Conservation (phyloP, 2,888 invertebrate genomes). For the Eupsilia transversa region DNA sequence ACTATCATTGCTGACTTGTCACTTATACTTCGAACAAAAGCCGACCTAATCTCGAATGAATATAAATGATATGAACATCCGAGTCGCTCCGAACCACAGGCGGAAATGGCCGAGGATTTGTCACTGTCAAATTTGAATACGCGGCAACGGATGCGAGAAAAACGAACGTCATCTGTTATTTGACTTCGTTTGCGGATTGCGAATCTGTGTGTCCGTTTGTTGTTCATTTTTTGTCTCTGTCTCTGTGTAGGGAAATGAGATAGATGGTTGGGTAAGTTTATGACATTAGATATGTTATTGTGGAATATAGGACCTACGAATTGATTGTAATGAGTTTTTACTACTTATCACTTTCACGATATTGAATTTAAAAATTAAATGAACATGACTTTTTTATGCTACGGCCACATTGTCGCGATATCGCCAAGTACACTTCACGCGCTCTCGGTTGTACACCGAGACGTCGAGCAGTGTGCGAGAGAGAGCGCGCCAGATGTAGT, state of each 20-base stretch:
- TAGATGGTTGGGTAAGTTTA: neutral
- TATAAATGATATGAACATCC: conserved; percentile 88
- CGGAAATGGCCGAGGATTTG: conserved; percentile 88
- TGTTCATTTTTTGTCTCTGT: conserved; percentile 48
- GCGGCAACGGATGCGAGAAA: conserved; percentile 85
- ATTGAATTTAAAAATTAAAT: too few relatives aligned
- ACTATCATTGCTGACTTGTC: conserved; percentile 78
- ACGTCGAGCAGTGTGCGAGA: too few relatives aligned
- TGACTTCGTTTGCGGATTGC: conserved; percentile 59
- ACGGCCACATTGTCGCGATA: too few relatives aligned
- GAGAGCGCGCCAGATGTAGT: too few relatives aligned
- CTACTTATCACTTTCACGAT: neutral
- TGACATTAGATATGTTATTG: neutral
- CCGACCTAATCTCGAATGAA: conserved; percentile 83
- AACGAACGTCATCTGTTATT: conserved; percentile 88
- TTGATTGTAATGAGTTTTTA: neutral
- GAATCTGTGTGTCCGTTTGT: conserved; percentile 58
- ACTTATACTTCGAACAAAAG: conserved; percentile 79
- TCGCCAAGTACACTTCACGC: too few relatives aligned
- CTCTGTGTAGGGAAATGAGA: neutral
- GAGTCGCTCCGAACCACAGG: conserved; percentile 80
- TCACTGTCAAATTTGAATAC: conserved; percentile 90
- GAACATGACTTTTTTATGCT: neutral
- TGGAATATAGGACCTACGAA: neutral
- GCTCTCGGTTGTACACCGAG: too few relatives aligned